Conservation (phyloP, 2,888 invertebrate species). For the Bellardia pandia region DNA sequence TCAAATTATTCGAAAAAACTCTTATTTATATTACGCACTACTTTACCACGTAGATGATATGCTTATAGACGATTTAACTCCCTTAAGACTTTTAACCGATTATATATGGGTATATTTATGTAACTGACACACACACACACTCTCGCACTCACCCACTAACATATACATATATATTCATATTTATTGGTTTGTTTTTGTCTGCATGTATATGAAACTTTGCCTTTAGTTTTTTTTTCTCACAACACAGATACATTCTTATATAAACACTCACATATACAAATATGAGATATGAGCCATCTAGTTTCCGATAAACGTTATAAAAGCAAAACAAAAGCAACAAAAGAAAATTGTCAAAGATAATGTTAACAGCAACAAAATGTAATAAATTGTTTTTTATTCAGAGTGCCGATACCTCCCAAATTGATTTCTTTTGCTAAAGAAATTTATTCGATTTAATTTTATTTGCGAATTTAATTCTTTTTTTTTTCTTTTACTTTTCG, state of each 20-base stretch:
- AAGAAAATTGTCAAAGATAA: constrained; percentile 20
- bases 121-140: not conserved
- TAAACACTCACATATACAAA: constrained; percentile 5
- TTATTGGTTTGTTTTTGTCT: not conserved
- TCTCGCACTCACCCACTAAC: not conserved
- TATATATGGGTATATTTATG: constrained; percentile 21
- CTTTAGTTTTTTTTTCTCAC: constrained; percentile 1
- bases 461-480: no score
- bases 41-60: constrained; percentile 61
- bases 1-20: constrained; percentile 10
- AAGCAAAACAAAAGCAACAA: constrained; percentile 4
- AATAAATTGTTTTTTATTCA: constrained; percentile 50
- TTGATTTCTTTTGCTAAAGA: no score
- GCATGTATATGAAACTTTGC: not conserved
- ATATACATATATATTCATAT: not conserved
- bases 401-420: no score
- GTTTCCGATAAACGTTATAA: constrained; percentile 51
- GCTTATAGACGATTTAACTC: constrained; percentile 59
- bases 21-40: constrained; percentile 34
- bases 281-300: constrained; percentile 52
- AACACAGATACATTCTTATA: constrained; percentile 12
- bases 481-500: no score
- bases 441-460: no score
- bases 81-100: constrained; percentile 64
- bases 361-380: constrained; percentile 35